These are phyloP conservation scores for Pygoscelis adeliae DNA, from an alignment of 2,113 vertebrate species.

Conservation along the genomic window DNA sequence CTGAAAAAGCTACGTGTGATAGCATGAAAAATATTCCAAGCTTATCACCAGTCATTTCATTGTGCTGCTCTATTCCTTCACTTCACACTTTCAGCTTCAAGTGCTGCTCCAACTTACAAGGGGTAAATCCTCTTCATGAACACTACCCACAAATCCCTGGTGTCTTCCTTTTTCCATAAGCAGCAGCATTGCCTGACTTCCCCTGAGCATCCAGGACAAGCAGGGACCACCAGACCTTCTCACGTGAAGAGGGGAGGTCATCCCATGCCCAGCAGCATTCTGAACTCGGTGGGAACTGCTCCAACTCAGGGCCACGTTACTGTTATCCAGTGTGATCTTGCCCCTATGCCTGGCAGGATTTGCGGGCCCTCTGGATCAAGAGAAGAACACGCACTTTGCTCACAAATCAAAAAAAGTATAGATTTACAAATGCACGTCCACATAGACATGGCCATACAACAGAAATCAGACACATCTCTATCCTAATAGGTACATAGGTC, in stretches of 20 bases:
- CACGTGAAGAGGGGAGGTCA: neutral
- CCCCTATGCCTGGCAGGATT: neutral
- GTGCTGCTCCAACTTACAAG: neutral
- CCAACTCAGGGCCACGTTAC: neutral
- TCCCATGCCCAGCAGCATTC: rapidly evolving
- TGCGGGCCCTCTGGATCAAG: neutral
- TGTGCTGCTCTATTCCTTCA: neutral
- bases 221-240: neutral
- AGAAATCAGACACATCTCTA: neutral
- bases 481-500: rapidly evolving
- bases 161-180: neutral
- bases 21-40: neutral
- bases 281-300: neutral
- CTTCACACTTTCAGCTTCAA: neutral
- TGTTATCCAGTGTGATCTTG: neutral
- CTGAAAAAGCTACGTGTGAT: neutral
- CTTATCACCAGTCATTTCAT: neutral
- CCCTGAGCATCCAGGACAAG: neutral
- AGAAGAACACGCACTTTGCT: neutral
- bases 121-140: neutral
- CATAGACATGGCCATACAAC: neutral
- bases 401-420: neutral
- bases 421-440: neutral
- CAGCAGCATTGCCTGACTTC: neutral
- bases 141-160: neutral